phyloP scores from a whole-genome alignment of 2,113 vertebrate genomes.

The Fulica atra region DNA sequence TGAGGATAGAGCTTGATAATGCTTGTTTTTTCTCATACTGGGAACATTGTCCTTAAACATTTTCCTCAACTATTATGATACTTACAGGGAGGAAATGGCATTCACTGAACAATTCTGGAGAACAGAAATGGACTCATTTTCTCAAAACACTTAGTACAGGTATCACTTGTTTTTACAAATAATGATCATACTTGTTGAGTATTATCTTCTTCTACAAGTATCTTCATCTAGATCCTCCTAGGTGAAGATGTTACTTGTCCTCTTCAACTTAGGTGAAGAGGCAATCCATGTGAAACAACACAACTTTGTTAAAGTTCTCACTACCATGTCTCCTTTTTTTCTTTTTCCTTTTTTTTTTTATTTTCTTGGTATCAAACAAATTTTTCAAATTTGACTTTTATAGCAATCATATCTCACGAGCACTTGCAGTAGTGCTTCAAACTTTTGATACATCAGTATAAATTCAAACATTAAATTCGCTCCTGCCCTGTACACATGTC shows the following conservation, averaged over 20 bases:
- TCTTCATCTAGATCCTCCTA: background rate
- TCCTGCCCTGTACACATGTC: background rate
- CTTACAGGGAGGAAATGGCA: background rate
- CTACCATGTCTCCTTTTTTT: background rate
- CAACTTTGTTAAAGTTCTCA: background rate
- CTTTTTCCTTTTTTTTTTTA: background rate
- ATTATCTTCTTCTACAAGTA: background rate
- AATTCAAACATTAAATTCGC: background rate
- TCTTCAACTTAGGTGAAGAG: background rate
- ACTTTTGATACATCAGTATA: background rate
- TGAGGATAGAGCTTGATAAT: background rate
- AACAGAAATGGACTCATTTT: background rate
- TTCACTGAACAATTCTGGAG: background rate
- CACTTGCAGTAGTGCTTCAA: background rate
- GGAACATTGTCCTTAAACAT: background rate
- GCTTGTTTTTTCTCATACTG: background rate
- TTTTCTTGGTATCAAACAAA: fast-evolving
- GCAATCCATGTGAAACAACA: background rate
- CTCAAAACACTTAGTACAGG: background rate
- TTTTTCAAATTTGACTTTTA: background rate
- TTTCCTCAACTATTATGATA: background rate
- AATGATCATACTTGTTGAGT: background rate
- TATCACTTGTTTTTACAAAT: background rate
- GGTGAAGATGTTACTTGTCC: background rate
- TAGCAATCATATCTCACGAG: background rate